Evolutionary conservation across 2,113 vertebrate genomes (phyloP).

Genomic region (Chionodraco myersi): DNA sequence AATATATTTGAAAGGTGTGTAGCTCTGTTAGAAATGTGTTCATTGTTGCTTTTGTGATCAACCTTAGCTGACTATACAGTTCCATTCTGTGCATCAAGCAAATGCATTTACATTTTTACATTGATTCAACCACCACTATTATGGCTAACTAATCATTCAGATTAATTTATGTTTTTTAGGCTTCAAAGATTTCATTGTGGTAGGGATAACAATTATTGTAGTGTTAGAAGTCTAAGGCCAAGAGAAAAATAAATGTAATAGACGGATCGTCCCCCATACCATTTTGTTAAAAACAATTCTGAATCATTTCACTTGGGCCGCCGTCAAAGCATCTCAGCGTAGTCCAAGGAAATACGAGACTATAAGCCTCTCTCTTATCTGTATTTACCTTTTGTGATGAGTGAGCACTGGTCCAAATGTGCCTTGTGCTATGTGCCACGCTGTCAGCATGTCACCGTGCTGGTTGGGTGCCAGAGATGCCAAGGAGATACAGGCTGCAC

Average conservation of each 20-base stretch:
- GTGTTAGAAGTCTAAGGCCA: constrained; percentile 1
- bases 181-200: constrained; percentile 47
- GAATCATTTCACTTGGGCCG: constrained; percentile 14
- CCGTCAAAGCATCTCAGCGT: constrained; percentile 14
- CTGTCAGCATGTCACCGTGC: constrained; percentile 60
- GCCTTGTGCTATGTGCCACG: constrained; percentile 41
- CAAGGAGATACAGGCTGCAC: constrained; percentile 50
- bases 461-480: constrained; percentile 61
- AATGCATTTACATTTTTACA: neutral
- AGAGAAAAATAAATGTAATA: neutral
- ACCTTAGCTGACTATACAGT: constrained; percentile 4
- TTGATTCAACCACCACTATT: neutral
- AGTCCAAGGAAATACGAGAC: constrained; percentile 21
- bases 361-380: constrained; percentile 53
- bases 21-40: neutral
- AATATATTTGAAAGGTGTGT: too few relatives aligned
- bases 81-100: constrained; percentile 10
- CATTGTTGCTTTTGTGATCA: neutral
- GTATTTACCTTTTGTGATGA: constrained; percentile 63
- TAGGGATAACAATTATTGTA: constrained; percentile 20
- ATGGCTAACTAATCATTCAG: constrained; percentile 29
- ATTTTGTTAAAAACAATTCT: too few relatives aligned
- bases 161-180: constrained; percentile 55
- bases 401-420: constrained; percentile 56
- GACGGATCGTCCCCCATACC: too few relatives aligned